A percentile compares a stretch with the other conserved stretches of the same genome.
Evolutionary conservation across 2,113 vertebrate genomes (phyloP).

Genomic region (Caretta caretta): DNA sequence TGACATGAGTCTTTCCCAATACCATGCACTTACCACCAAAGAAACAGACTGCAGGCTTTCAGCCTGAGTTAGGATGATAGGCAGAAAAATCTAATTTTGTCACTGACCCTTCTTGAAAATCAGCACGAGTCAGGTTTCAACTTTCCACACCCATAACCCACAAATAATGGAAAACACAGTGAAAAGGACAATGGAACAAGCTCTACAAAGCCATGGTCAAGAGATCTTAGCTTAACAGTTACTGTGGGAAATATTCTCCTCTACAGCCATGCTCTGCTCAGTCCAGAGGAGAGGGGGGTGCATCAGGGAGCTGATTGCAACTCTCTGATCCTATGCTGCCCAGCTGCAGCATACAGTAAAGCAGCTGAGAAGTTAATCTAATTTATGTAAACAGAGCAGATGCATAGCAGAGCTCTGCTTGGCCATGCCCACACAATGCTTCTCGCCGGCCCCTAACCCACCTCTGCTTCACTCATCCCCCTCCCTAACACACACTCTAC

Average conservation of each 20-base stretch:
- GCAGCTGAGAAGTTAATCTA: neutral
- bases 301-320: neutral
- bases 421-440: accelerated
- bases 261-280: neutral
- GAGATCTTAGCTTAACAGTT: neutral
- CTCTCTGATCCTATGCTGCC: neutral
- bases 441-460: neutral
- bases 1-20: neutral
- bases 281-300: neutral
- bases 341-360: neutral
- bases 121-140: slow-evolving; percentile 14
- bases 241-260: neutral
- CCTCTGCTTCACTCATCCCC: neutral
- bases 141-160: slow-evolving; percentile 50
- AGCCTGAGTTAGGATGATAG: slow-evolving; percentile 57
- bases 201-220: slow-evolving; percentile 15
- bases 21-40: neutral
- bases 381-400: neutral
- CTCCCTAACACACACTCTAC: neutral
- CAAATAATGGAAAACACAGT: slow-evolving; percentile 45
- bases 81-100: slow-evolving; percentile 60
- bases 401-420: neutral
- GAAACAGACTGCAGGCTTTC: slow-evolving; percentile 39
- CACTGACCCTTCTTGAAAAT: slow-evolving; percentile 44
- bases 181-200: slow-evolving; percentile 11